These are phyloP conservation scores for Falco columbarius DNA, from an alignment of 2,797 vertebrate genomes.

Conservation along the genomic window DNA sequence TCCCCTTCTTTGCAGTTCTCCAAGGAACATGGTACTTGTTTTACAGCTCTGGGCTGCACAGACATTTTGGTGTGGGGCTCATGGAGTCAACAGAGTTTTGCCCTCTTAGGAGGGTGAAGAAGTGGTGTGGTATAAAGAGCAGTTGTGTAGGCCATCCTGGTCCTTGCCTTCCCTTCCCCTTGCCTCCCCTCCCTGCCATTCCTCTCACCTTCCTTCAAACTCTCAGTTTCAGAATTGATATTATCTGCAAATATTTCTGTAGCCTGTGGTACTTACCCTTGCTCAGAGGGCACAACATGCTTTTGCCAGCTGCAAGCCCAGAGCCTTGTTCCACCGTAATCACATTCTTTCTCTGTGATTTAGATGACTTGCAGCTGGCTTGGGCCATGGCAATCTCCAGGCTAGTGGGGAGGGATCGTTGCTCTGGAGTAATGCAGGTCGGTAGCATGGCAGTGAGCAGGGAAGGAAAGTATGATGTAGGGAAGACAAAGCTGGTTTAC, in stretches of 20 bases:
- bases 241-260: neutral
- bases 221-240: neutral
- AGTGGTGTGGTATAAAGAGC: neutral
- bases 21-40: neutral
- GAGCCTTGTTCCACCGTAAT: neutral
- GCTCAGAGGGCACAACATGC: neutral
- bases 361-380: neutral
- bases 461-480: neutral
- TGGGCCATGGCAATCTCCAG: neutral
- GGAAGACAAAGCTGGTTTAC: neutral
- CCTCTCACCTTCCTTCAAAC: neutral
- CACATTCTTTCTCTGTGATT: neutral
- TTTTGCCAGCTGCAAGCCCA: neutral
- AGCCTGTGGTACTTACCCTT: neutral
- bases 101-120: neutral
- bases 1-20: neutral
- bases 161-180: neutral
- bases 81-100: neutral
- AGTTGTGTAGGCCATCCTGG: neutral
- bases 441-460: neutral
- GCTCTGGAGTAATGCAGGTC: neutral
- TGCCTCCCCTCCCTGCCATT: fast-evolving
- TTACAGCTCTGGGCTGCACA: neutral
- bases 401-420: neutral
- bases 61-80: neutral